These are phyloP conservation scores for Pedicia rivosa DNA, from an alignment of 2,888 invertebrate genomes.

Conservation along the genomic window DNA sequence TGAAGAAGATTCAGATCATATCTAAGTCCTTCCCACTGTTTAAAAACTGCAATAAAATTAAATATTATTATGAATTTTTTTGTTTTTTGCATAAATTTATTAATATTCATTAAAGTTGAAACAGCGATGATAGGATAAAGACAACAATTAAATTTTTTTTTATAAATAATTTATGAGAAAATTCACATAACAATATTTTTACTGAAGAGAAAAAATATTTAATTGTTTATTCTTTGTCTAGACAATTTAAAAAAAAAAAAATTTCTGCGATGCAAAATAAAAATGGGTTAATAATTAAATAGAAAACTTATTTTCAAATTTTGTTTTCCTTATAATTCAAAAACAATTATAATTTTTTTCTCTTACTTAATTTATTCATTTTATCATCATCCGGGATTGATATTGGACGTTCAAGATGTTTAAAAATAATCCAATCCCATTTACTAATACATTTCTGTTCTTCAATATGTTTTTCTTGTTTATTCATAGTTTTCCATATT, in stretches of 20 bases:
- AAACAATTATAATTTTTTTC: too few species aligned
- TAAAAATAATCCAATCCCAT: conserved; percentile 28
- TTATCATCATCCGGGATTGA: conserved; percentile 21
- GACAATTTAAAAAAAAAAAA: too few species aligned
- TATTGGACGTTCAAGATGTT: conserved; percentile 23
- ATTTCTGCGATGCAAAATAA: too few species aligned
- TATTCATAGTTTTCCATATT: conserved; percentile 21
- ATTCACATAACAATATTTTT: neutral
- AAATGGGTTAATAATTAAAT: too few species aligned
- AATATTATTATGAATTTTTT: conserved; percentile 45
- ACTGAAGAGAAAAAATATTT: too few species aligned
- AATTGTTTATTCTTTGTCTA: too few species aligned
- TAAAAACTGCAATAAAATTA: conserved; percentile 42
- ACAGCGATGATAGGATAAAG: neutral
- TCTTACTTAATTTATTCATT: too few species aligned
- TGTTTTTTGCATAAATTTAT: conserved; percentile 31
- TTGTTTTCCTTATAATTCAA: too few species aligned
- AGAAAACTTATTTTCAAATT: too few species aligned
- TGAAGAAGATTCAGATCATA: conserved; percentile 42
- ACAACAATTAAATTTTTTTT: neutral
- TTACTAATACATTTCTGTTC: conserved; percentile 23
- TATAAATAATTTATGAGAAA: neutral
- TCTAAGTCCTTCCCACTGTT: conserved; percentile 43
- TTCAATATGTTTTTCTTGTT: conserved; percentile 28
- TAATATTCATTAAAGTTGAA: neutral